Conservation (phyloP, 2,888 invertebrate genomes). For the Drosophila birchii region DNA sequence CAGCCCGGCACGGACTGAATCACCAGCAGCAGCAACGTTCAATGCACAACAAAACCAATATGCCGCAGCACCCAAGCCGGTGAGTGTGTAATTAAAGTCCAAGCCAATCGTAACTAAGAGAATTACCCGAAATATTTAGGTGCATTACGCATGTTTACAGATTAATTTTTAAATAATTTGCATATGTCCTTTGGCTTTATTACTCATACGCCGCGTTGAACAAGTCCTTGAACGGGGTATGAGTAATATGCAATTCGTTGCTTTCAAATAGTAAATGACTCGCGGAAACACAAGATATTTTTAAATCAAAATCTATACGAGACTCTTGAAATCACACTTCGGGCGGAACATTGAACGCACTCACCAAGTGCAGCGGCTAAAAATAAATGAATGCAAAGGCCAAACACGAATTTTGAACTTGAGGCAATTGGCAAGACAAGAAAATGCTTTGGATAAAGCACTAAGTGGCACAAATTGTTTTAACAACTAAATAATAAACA, state of each 20-base stretch:
- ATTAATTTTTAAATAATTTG: slow-evolving; percentile 7
- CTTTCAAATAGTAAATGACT: slow-evolving; percentile 17
- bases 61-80: slow-evolving; percentile 77
- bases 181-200: slow-evolving; percentile 35
- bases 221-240: slow-evolving; percentile 20
- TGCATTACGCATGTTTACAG: neutral
- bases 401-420: slow-evolving; percentile 79
- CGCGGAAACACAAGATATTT: slow-evolving; percentile 66
- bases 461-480: neutral
- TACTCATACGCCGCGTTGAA: slow-evolving; percentile 42
- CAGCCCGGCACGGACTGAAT: slow-evolving; percentile 67
- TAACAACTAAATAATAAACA: neutral
- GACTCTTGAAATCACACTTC: slow-evolving; percentile 26
- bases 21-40: slow-evolving; percentile 73
- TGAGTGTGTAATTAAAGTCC: slow-evolving; percentile 47
- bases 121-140: neutral
- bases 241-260: slow-evolving; percentile 20
- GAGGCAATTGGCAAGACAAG: slow-evolving; percentile 42
- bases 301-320: slow-evolving; percentile 39
- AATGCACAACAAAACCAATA: slow-evolving; percentile 66
- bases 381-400: slow-evolving; percentile 65
- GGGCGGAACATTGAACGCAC: slow-evolving; percentile 66
- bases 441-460: neutral
- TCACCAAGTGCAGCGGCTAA: slow-evolving; percentile 52
- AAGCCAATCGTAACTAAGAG: neutral